These are phyloP conservation scores for Megaceryle maxima DNA, from an alignment of 2,113 vertebrate genomes.

Conservation along the genomic window DNA sequence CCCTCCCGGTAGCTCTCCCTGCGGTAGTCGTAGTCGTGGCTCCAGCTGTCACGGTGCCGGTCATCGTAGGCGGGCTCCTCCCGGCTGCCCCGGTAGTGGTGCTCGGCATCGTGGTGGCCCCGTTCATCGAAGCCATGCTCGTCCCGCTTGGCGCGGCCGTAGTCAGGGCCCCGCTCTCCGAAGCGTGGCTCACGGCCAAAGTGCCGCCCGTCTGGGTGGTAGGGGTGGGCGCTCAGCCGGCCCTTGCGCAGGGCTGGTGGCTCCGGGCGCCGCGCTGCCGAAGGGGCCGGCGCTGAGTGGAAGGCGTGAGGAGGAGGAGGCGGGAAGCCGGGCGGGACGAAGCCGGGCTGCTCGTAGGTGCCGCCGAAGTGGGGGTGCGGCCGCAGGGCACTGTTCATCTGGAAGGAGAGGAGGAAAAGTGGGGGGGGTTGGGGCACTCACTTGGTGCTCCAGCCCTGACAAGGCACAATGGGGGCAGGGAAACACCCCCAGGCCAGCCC, in stretches of 20 bases:
- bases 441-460: not conserved
- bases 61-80: slow-evolving; percentile 78
- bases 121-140: slow-evolving; percentile 74
- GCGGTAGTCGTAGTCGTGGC: slow-evolving; percentile 73
- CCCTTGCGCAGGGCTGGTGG: slow-evolving; percentile 45
- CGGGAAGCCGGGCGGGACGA: slow-evolving; percentile 15
- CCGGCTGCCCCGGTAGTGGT: slow-evolving; percentile 71
- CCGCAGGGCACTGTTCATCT: slow-evolving; percentile 84
- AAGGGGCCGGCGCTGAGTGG: not conserved
- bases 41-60: slow-evolving; percentile 67
- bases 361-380: slow-evolving; percentile 67
- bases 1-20: slow-evolving; percentile 74
- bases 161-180: not conserved
- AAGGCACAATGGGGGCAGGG: not conserved
- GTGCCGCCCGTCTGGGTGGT: slow-evolving; percentile 63
- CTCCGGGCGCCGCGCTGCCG: slow-evolving; percentile 72
- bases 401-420: not conserved
- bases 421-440: rapidly evolving
- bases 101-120: slow-evolving; percentile 56
- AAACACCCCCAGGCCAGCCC: not conserved
- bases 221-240: slow-evolving; percentile 68
- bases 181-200: slow-evolving; percentile 69
- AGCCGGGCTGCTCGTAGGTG: slow-evolving; percentile 57
- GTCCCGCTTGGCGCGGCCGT: slow-evolving; percentile 15
- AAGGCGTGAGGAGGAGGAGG: not conserved